Base-by-base conservation (phyloP, 2,888 invertebrate species). In the Germaria angustata region DNA sequence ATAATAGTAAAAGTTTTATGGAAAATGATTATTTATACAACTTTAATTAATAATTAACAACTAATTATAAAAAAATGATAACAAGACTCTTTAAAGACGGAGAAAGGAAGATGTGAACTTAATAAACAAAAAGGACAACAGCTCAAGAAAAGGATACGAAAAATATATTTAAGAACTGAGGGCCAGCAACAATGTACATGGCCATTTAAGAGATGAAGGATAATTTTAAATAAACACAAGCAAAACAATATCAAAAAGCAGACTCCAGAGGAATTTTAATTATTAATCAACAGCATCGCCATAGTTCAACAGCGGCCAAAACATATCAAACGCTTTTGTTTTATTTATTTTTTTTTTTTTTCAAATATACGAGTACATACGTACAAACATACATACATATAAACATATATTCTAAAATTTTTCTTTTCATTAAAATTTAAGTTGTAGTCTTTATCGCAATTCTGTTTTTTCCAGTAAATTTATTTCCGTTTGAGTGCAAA, bases 221-320 rank as follows among this genome's bases (percentile, higher is more conserved):
- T 63, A 59, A 51, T 77, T 72, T 55, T 49, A 34, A 65, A 32
- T 22, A 63, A 53, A n/a, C n/a, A 44, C 13, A 32, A 66, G 22
- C n/a, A 34, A 65, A 69, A 65, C 39, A 28, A 22, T 15, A 36
- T 34, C n/a, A 55, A 36, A 53, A 44, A 55, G 9, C 41, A n/a
- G n/a, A n/a, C n/a, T n/a, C n/a, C 17, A 51, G 73, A 72, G 69
- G 57, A 82, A 75, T 69, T 65, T 57, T 57, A 72, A 73, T 69
- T 63, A 49, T 65, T 55, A 51, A 69, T 69, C 75, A 55, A 65
- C 73, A 59, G 20, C 57, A 68, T 36, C 46, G n/a, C 9, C 28
- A 41, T 11, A 41, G 7, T 8, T 41, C 75, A 63, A 32, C 55
- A 55, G 55, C 59, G 61, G n/a, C 69, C 9, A 11, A 51, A 8